Conservation (phyloP, 2,113 vertebrate genomes). For the Oreochromis niloticus region DNA sequence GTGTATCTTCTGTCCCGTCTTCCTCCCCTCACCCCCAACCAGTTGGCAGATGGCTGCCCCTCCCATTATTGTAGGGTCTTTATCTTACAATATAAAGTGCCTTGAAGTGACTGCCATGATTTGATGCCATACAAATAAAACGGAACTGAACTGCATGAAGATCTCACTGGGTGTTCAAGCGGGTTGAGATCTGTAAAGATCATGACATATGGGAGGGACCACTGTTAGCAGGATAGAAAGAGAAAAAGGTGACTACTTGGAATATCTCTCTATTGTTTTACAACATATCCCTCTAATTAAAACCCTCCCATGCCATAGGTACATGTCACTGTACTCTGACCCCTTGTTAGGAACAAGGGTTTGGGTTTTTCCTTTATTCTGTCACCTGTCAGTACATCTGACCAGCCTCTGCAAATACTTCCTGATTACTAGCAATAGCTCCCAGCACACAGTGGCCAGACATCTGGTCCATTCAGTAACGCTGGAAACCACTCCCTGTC, state of each 20-base stretch:
- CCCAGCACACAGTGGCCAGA: background rate
- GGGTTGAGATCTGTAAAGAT: background rate
- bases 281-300: background rate
- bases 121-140: background rate
- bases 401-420: background rate
- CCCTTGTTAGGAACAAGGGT: background rate
- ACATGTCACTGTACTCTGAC: background rate
- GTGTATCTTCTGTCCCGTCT: background rate
- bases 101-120: background rate
- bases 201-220: background rate
- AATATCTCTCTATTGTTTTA: background rate
- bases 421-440: background rate
- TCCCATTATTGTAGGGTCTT: background rate
- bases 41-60: background rate
- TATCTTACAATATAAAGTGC: background rate
- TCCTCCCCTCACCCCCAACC: background rate
- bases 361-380: background rate
- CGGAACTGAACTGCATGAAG: background rate
- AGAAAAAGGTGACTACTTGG: background rate
- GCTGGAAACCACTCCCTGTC: background rate
- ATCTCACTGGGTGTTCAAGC: background rate
- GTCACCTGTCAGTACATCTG: background rate
- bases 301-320: background rate
- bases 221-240: background rate
- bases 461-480: background rate